Conservation (phyloP, 2,113 vertebrate species). For the Leucopsar rothschildi region DNA sequence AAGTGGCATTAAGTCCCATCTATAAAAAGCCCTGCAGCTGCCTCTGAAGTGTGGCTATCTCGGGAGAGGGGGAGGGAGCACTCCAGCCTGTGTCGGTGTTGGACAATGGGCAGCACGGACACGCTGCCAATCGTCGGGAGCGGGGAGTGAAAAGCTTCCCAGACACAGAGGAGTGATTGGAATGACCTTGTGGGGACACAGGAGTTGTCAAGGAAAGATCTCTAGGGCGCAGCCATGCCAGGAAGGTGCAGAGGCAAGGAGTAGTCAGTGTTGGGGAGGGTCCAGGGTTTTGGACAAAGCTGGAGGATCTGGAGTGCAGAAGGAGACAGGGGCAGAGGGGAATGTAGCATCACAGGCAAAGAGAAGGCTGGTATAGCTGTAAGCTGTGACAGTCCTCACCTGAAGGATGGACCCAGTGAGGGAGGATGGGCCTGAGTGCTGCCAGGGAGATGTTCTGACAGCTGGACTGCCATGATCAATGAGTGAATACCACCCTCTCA, state of each 20-base stretch:
- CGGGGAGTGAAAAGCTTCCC: background rate
- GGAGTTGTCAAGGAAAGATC: background rate
- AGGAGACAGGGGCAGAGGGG: background rate
- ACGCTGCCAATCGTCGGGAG: accelerated
- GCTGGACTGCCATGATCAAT: background rate
- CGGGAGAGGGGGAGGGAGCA: background rate
- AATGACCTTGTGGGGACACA: background rate
- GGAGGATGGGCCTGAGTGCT: background rate
- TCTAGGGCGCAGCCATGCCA: background rate
- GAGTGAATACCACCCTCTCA: background rate
- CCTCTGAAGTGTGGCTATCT: background rate
- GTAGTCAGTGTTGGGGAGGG: background rate
- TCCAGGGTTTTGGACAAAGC: background rate
- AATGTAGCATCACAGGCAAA: background rate
- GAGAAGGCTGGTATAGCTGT: background rate
- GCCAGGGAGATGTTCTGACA: background rate
- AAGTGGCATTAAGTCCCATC: conserved; percentile 3
- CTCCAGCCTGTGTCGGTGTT: background rate
- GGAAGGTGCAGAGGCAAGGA: background rate
- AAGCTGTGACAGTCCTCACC: background rate
- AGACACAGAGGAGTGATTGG: background rate
- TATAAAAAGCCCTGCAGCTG: conserved; percentile 33
- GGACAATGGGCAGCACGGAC: background rate
- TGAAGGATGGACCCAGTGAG: background rate
- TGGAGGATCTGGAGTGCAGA: background rate